Conservation (phyloP, 1,140 invertebrate species). For the Oscheius sp. region DNA sequence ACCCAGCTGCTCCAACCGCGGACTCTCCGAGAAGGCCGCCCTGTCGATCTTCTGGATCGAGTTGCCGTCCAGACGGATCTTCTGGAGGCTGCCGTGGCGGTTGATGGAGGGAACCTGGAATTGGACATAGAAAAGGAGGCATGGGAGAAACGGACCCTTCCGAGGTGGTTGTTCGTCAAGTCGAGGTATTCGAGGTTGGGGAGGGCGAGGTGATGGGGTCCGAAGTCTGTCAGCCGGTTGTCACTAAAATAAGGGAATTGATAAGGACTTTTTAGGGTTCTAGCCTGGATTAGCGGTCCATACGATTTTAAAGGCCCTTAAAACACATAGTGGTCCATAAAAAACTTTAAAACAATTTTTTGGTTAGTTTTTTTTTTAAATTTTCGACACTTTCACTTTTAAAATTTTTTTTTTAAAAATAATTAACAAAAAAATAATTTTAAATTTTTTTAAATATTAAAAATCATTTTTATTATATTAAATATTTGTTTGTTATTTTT, state of each 20-base stretch:
- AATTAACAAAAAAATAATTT: too few species aligned
- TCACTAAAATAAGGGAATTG: constrained; percentile 14
- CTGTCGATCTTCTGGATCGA: constrained; percentile 50
- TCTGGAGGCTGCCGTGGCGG: constrained; percentile 47
- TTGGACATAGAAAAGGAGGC: not conserved
- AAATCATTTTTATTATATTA: too few species aligned
- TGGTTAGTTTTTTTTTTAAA: constrained; percentile 49
- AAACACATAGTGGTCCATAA: too few species aligned
- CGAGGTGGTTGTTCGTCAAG: constrained; percentile 48
- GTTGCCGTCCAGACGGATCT: constrained; percentile 50
- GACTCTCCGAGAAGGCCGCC: constrained; percentile 52
- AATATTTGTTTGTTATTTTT: too few species aligned
- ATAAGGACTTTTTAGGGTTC: too few species aligned
- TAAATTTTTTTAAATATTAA: too few species aligned
- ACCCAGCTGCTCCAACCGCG: constrained; percentile 52
- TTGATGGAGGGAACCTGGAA: constrained; percentile 55
- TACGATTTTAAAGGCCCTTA: too few species aligned
- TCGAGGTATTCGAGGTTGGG: constrained; percentile 39
- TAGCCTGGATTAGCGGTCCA: too few species aligned
- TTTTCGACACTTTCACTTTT: too few species aligned
- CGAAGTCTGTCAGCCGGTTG: constrained; percentile 25
- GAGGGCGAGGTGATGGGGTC: constrained; percentile 21
- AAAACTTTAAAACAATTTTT: constrained; percentile 17
- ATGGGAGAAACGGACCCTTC: constrained; percentile 2
- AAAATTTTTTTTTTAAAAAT: too few species aligned